Evolutionary conservation across 1,140 invertebrate genomes (phyloP).

Genomic region (Drosophila ananassae): DNA sequence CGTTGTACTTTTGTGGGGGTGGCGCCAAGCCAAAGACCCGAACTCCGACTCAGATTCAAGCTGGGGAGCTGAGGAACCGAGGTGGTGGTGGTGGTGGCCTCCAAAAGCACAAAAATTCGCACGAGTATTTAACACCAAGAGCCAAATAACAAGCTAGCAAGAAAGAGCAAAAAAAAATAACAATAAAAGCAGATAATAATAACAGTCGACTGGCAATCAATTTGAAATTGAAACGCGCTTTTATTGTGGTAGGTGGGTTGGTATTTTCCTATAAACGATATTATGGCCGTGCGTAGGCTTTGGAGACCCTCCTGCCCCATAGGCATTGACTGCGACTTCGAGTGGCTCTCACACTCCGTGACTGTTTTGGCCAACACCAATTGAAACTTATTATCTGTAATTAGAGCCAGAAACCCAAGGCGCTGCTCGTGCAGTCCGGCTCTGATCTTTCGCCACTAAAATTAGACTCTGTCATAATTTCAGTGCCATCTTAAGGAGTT

Average conservation of each 20-base stretch:
- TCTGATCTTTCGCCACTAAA: slow-evolving; percentile 36
- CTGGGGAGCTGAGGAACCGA: neutral
- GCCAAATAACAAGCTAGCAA: slow-evolving; percentile 47
- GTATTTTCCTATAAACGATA: slow-evolving; percentile 46
- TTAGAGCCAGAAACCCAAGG: slow-evolving; percentile 64
- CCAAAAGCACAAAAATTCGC: slow-evolving; percentile 72
- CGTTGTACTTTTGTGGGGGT: slow-evolving; percentile 59
- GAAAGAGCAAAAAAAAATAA: slow-evolving; percentile 42
- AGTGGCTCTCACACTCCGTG: slow-evolving; percentile 4
- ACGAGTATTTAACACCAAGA: slow-evolving; percentile 73
- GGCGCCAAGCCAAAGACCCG: slow-evolving; percentile 53
- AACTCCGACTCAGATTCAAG: slow-evolving; percentile 1
- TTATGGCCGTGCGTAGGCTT: slow-evolving; percentile 60
- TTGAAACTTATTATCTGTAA: slow-evolving; percentile 75
- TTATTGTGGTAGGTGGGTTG: slow-evolving; percentile 57
- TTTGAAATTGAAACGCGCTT: slow-evolving; percentile 80
- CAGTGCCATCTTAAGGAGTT: slow-evolving; percentile 36
- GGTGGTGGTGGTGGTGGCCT: slow-evolving; percentile 45
- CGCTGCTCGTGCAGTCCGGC: slow-evolving; percentile 51
- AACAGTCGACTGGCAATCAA: slow-evolving; percentile 75
- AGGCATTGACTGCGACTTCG: slow-evolving; percentile 2
- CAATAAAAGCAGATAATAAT: slow-evolving; percentile 68
- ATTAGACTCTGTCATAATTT: slow-evolving; percentile 61
- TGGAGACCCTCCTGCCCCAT: slow-evolving; percentile 9
- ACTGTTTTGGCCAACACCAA: slow-evolving; percentile 62